A percentile compares a stretch with the other conserved stretches of the same genome.
Evolutionary conservation across 2,113 vertebrate species (phyloP).

Genomic region (Microcebus murinus): DNA sequence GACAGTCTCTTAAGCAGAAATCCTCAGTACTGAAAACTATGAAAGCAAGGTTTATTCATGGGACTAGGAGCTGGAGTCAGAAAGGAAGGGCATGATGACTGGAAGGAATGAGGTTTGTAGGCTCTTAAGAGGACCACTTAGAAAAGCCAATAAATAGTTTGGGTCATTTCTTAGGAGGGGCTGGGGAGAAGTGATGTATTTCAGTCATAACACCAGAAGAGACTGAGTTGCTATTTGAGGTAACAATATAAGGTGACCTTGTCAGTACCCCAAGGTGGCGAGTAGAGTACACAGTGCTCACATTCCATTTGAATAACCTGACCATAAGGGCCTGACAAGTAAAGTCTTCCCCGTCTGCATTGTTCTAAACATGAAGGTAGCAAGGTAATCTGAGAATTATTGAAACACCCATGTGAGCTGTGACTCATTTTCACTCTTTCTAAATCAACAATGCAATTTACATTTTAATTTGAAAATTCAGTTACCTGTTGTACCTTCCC

Average conservation of each 20-base stretch:
- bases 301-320: background rate
- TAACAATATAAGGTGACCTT: background rate
- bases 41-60: background rate
- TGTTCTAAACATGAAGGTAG: background rate
- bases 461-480: background rate
- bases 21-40: background rate
- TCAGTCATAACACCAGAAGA: background rate
- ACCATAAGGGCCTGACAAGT: background rate
- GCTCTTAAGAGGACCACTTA: background rate
- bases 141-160: background rate
- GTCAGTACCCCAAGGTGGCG: background rate
- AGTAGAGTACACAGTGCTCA: background rate
- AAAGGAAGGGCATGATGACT: background rate
- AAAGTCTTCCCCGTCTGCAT: background rate
- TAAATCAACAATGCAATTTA: conserved; percentile 3
- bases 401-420: background rate
- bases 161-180: background rate
- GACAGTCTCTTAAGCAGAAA: background rate
- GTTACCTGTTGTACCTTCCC: background rate
- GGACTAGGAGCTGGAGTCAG: background rate
- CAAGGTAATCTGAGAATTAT: background rate
- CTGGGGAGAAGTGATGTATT: background rate
- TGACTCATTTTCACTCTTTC: background rate
- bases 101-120: background rate
- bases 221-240: background rate